These are phyloP conservation scores for Aurelia sp. DNA, from an alignment of 30 jellyfish, hydroid and myxozoan species.

Conservation along the genomic window DNA sequence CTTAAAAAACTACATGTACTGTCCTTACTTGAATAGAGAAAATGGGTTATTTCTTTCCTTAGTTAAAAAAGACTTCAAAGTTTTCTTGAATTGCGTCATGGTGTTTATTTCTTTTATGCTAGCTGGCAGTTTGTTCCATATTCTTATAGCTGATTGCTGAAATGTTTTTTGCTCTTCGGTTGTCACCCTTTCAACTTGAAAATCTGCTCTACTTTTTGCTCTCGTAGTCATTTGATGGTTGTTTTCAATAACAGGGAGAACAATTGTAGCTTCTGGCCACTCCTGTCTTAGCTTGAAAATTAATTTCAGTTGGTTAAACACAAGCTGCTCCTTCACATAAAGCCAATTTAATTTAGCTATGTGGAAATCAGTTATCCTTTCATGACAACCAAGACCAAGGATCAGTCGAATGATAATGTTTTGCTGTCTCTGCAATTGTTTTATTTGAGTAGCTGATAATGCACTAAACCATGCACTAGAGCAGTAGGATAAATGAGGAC, in stretches of 20 bases:
- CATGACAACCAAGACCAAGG: slow-evolving; percentile 52
- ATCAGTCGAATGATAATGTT: slow-evolving; percentile 40
- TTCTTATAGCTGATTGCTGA: slow-evolving; percentile 29
- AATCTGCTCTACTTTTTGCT: slow-evolving; percentile 44
- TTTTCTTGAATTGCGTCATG: slow-evolving; percentile 33
- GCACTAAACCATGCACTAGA: slow-evolving; percentile 67
- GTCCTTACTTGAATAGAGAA: background rate
- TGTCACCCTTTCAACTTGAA: slow-evolving; percentile 40
- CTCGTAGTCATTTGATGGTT: slow-evolving; percentile 34
- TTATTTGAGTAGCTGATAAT: slow-evolving; percentile 55
- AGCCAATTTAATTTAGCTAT: slow-evolving; percentile 65
- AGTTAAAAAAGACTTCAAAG: slow-evolving; percentile 14
- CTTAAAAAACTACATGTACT: slow-evolving; percentile 3
- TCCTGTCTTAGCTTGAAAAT: slow-evolving; percentile 54
- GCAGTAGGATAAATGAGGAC: slow-evolving; percentile 59
- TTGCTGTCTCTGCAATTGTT: slow-evolving; percentile 57
- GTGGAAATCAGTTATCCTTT: slow-evolving; percentile 60
- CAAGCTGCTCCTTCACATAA: slow-evolving; percentile 58
- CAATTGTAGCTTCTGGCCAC: slow-evolving; percentile 58
- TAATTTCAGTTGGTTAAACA: slow-evolving; percentile 31
- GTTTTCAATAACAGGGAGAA: slow-evolving; percentile 34
- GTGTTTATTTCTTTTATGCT: slow-evolving; percentile 36
- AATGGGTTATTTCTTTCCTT: background rate
- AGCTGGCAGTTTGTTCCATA: slow-evolving; percentile 14
- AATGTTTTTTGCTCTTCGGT: slow-evolving; percentile 37